phyloP scores from a whole-genome alignment of 1,140 invertebrate species.

The Bombus superbus region DNA sequence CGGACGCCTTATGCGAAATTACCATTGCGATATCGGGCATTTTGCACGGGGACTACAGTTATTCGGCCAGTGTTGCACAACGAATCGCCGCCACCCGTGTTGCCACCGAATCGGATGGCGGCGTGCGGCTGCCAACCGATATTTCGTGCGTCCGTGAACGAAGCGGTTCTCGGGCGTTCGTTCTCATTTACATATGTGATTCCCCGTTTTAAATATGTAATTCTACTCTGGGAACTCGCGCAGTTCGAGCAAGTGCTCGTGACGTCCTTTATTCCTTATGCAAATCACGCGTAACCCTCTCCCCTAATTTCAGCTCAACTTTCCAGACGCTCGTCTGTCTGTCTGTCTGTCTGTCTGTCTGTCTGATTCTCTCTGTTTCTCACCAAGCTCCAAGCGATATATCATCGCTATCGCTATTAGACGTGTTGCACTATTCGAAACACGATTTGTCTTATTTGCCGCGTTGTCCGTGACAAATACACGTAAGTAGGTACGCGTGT shows the following conservation, averaged over 20 bases:
- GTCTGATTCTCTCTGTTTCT: neutral
- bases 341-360: too few relatives aligned
- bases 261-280: constrained; percentile 52
- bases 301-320: constrained; percentile 45
- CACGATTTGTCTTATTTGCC: too few relatives aligned
- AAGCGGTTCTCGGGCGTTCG: neutral
- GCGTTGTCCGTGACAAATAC: too few relatives aligned
- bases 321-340: constrained; percentile 35
- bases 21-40: constrained; percentile 12
- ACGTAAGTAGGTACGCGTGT: neutral
- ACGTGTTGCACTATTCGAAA: too few relatives aligned
- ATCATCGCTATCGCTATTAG: too few relatives aligned
- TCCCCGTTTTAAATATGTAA: constrained; percentile 41
- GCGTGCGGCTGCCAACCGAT: neutral
- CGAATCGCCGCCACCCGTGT: neutral
- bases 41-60: constrained; percentile 23
- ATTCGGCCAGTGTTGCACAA: neutral
- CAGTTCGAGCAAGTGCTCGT: constrained; percentile 22
- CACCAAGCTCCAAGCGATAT: neutral
- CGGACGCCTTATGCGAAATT: constrained; percentile 7
- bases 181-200: too few relatives aligned
- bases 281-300: neutral
- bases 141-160: neutral
- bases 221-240: constrained; percentile 37
- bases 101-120: neutral